Base-by-base conservation (phyloP, 2,888 invertebrate species). In the Furcula furcula region DNA sequence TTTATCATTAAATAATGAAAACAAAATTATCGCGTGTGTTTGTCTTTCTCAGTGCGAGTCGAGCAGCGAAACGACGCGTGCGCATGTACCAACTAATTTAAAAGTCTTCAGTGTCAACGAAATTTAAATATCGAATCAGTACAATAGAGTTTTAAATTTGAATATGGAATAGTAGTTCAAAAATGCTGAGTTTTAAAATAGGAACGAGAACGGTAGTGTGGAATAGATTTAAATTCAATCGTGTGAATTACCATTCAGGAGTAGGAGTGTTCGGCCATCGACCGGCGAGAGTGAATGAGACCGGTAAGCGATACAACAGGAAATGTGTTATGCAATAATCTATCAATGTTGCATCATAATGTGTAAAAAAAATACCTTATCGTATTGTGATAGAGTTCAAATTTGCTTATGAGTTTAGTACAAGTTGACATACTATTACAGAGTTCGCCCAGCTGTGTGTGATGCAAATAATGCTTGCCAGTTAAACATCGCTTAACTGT, bases 211-310 rank as follows among this genome's bases (percentile, higher is more conserved):
- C 66, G 44, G 36, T 76, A 52, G 54, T 64, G 38, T 78, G 77
- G 71, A 78, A 70, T 54, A 66, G 70, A 36, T 51, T 62, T 20
- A 47, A 55, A 19, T 48, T 54, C 36, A 59, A 60, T 42, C 57
- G 76, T 31, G 34, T 72, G 43, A 68, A 66, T 32, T 92, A 92
- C 58, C 91, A 92, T 61, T 91, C 90, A 46, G 89, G 90, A 46
- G 70, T 68, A 37, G 91, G 91, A 31, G 91, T 92, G 57, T 91
- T 91, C 67, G 92, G 92, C 19, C 91, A 91, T 78, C 90, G 89
- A 69, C 87, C 89, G 46, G 69, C 67, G 50, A 61, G 56, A 47
- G 59, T 61, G 45, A 73, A 69, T 46, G 80, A 86, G 57, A 61
- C 46, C 50, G 87, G 87, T 86, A 72, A 44, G 80, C 7, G 28